phyloP scores from a whole-genome alignment of 1,140 invertebrate species.

The Bombus polaris region DNA sequence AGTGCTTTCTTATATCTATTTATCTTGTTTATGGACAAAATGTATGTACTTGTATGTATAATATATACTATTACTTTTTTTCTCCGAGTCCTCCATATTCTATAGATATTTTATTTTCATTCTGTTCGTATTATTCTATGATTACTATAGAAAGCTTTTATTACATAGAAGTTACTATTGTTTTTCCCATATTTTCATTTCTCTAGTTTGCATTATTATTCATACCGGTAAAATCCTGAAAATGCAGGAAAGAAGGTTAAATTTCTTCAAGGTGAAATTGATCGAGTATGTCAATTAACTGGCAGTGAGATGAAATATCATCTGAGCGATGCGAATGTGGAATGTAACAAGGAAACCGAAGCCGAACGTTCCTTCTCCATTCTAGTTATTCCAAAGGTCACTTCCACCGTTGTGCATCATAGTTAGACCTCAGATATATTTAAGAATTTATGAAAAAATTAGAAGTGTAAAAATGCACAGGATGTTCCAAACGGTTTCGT shows the following conservation, averaged over 20 bases:
- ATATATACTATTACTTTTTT: too few relatives aligned
- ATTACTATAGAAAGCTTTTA: too few relatives aligned
- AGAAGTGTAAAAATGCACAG: too few relatives aligned
- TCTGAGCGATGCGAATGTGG: background rate
- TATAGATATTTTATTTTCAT: too few relatives aligned
- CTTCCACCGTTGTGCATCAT: background rate
- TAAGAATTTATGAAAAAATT: too few relatives aligned
- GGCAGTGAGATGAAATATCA: slow-evolving; percentile 29
- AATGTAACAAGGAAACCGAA: background rate
- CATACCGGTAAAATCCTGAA: background rate
- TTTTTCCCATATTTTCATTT: background rate
- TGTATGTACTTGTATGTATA: too few relatives aligned
- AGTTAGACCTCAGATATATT: background rate
- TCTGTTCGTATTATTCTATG: too few relatives aligned
- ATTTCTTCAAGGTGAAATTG: slow-evolving; percentile 34
- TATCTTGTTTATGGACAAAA: too few relatives aligned
- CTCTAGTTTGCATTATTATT: background rate
- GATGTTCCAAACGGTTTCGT: too few relatives aligned
- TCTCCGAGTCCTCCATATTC: too few relatives aligned
- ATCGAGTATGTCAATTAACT: slow-evolving; percentile 22
- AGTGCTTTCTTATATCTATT: too few relatives aligned
- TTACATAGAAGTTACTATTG: background rate
- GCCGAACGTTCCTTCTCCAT: background rate
- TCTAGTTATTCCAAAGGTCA: background rate
- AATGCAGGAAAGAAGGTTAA: background rate